Evolutionary conservation across 2,797 vertebrate species (phyloP).

Genomic region (Vespertilio murinus): DNA sequence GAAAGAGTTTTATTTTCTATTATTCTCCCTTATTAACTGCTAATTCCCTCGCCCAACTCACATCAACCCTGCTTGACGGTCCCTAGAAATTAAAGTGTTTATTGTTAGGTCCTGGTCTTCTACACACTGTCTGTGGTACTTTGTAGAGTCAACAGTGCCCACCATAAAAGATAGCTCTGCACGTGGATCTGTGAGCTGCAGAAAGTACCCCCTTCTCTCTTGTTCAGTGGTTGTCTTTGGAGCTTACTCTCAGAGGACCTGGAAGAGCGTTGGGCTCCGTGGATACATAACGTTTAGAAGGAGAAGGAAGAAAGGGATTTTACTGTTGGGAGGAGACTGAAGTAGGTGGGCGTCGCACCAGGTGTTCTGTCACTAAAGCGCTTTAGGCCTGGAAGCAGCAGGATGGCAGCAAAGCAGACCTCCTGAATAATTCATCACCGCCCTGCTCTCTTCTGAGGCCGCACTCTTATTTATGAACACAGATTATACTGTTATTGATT

Average conservation of each 20-base stretch:
- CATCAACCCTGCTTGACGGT: slow-evolving; percentile 71
- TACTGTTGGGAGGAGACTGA: slow-evolving; percentile 73
- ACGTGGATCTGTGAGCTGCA: slow-evolving; percentile 19
- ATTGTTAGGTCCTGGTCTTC: slow-evolving; percentile 59
- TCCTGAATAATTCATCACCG: slow-evolving; percentile 86
- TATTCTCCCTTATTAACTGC: slow-evolving; percentile 58
- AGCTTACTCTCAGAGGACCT: slow-evolving; percentile 51
- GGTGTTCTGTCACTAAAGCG: slow-evolving; percentile 79
- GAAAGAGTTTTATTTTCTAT: slow-evolving; percentile 56
- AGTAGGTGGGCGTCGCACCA: slow-evolving; percentile 76
- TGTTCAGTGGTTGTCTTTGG: slow-evolving; percentile 13
- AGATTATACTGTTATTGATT: slow-evolving; percentile 87
- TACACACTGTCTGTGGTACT: slow-evolving; percentile 36
- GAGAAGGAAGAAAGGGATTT: slow-evolving; percentile 69
- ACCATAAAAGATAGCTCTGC: slow-evolving; percentile 42
- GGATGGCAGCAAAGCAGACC: slow-evolving; percentile 75
- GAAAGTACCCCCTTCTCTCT: slow-evolving; percentile 48
- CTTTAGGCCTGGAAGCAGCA: slow-evolving; percentile 78
- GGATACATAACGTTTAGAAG: slow-evolving; percentile 71
- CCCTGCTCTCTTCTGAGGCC: slow-evolving; percentile 79
- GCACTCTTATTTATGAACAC: slow-evolving; percentile 83
- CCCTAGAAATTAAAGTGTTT: slow-evolving; percentile 60
- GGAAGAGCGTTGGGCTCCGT: slow-evolving; percentile 60
- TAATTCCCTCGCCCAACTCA: slow-evolving; percentile 61
- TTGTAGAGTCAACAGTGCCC: slow-evolving; percentile 47